Evolutionary conservation across 2,797 vertebrate genomes (phyloP), one percentile per base, ranked within the genome.

Genomic region (Leptodactylus fallax): DNA sequence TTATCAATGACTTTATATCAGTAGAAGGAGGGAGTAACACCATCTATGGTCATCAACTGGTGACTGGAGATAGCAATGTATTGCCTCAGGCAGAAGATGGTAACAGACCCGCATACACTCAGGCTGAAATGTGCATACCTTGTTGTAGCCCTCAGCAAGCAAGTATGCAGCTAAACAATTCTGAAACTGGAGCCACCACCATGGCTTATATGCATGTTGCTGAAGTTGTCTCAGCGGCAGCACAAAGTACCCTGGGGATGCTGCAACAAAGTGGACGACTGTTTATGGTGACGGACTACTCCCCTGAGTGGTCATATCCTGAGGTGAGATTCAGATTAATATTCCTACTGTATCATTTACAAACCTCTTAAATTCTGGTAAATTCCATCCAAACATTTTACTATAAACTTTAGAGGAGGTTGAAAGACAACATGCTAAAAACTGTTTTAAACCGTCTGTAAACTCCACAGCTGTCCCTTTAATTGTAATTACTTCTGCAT

Each of bases 271-370:
- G 97, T 0, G 98, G 98, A 6, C 96, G 98, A 80, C 95, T 99
- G 93, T 99, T 99, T 95, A 97, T 99, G 97, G 98, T 99, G 93
- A 99, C 98, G 0, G 98, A 99, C 95, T 99, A 99, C 93, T 99
- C 98, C 58, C 98, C 98, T 0, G 98, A 99, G 92, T 99, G 98
- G 98, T 99, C 98, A 49, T 99, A 99, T 91, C 98, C 98, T 3
- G 98, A 99, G 98, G 98, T 99, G 91, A 95, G 97, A 87, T 9
- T 67, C 77, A 13, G 87, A 19, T 21, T 49, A 90, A 81, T 90
- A 56, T 90, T 61, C 49, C 89, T 85, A 6, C n/a, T 85, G 0
- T 47, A 74, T 74, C 8, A 58, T 11, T 67, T 21, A 67, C 25
- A 63, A 61, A 12, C 9, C 16, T n/a, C 36, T 21, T 11, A 47